A percentile compares a stretch with the other conserved stretches of the same genome.
Evolutionary conservation across 2,888 invertebrate species (phyloP).

Genomic region (Apotomis betuletana): DNA sequence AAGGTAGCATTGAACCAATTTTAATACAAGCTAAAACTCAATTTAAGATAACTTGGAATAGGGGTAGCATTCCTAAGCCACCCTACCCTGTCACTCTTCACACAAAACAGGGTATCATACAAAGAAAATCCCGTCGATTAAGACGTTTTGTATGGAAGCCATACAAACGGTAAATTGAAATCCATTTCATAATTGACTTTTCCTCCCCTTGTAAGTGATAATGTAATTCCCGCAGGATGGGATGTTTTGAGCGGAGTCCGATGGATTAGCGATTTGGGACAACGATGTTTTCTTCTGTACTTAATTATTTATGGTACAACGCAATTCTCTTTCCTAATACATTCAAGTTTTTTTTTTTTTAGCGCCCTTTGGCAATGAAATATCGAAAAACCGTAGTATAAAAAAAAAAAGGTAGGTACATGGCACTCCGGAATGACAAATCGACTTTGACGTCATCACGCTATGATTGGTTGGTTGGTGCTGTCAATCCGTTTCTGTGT

Average conservation of each 20-base stretch:
- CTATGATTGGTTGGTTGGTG: no score
- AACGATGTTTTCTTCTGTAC: neutral
- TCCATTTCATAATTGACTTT: constrained; percentile 68
- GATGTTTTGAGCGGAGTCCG: neutral
- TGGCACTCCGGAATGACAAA: no score
- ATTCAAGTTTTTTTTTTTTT: neutral
- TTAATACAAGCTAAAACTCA: constrained; percentile 26
- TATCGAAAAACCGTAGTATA: no score
- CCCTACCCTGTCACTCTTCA: constrained; percentile 15
- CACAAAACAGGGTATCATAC: neutral
- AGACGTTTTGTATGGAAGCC: neutral
- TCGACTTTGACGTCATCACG: no score
- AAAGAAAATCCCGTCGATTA: neutral
- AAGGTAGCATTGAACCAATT: constrained; percentile 18
- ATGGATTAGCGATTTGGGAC: constrained; percentile 17
- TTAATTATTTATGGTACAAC: neutral
- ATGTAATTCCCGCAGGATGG: constrained; percentile 6
- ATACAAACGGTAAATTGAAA: constrained; percentile 53
- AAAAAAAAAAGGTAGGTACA: no score
- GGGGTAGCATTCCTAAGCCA: constrained; percentile 11
- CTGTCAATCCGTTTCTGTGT: no score
- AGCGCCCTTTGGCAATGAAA: no score
- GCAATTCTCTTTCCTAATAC: no score
- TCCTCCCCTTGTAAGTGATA: constrained; percentile 48
- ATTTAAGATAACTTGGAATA: constrained; percentile 12